Base-by-base conservation (phyloP, 2,113 vertebrate genomes). In the Stigmatopora nigra region DNA sequence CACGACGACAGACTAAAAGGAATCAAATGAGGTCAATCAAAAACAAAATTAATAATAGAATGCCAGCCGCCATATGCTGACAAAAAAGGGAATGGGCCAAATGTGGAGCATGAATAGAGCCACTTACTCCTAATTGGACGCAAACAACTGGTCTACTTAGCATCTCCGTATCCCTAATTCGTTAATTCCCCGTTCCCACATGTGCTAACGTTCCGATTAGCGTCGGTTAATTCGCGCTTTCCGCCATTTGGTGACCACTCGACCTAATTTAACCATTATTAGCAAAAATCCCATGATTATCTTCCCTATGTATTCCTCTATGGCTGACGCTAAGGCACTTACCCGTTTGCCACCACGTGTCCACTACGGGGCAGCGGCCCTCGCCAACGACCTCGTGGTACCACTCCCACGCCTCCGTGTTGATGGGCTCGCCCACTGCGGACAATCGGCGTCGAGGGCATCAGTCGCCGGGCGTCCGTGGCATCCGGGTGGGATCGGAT, bases 281-380 rank as follows among this genome's bases (percentile, higher is more conserved):
- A 61, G 79, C 53, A 9, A 81, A 31, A 79, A 79, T 71, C 74
- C 63, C 52, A 63, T 75, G 61, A 77, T 79, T 75, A 69, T 16
- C 60, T 31, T 31, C 25, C 25, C 25, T 31, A 31, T 3, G 25
- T 31, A 31, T 31, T 1, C 1, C 25, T 1, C 25, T 31, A 31
- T 2, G 25, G 64, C 59, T 71, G 10, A 68, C 15, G 36, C 17
- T 49, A 38, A 8, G 59, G 41, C 38, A 60, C 19, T 78, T 83
- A 90, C 89, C 89, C 14, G 88, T 89, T 78, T 90, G 88, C 89
- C 88, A 90, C 88, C 89, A 90, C 57, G 88, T 90, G 78, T 90
- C 89, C 63, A 90, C 80, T 53, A 89, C 82, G 25, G 89, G 83
- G 51, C 89, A 90, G 66, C 84, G 80, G 10, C 80, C 65, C 0